Evolutionary conservation across 1,140 invertebrate species (phyloP), one percentile per base, ranked within the genome.

Genomic region (Sitodiplosis mosellana): DNA sequence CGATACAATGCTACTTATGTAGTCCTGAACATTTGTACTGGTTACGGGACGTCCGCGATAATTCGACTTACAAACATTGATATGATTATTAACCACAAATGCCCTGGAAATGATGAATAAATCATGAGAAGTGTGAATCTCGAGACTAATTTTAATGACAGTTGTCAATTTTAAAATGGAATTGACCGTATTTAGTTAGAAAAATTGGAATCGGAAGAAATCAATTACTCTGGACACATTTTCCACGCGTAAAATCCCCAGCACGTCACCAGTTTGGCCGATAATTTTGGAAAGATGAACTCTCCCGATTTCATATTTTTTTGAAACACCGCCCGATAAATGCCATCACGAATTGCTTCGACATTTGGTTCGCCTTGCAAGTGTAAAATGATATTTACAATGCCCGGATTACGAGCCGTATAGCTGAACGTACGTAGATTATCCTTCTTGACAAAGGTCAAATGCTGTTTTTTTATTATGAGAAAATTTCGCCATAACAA

Each of bases 1-100:
- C 3, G 78, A 76, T n/a, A 83, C 75, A 14, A 81, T 70, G 33
- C 84, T 81, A 53, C 79, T 85, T 5, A 86, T 73, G 57, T 77
- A 83, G 42, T 84, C 81, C 78, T 87, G 69, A 50, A 86, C 75
- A 54, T 83, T 86, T n/a, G 62, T 60, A 21, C 86, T 81, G 21
- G 69, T 74, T 5, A 86, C 73, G 1, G 74, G 69, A 19, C 81
- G 62, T 10, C 80, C 78, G 46, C 78, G 72, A 53, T 75, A 80
- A 2, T 69, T 72, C 37, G 68, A 64, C 1, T 72, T 73, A 0
- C 75, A 73, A 0, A 78, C 56, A 14, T 80, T 61, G 1, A 86
- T 64, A 55, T 86, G 81, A 57, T 83, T 82, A 41, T 85, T 77
- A 11, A 82, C 59, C 36, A 72, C 70, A 56, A 86, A 86, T 7